Conservation (phyloP, 1,140 invertebrate species). For the Spodoptera frugiperda region DNA sequence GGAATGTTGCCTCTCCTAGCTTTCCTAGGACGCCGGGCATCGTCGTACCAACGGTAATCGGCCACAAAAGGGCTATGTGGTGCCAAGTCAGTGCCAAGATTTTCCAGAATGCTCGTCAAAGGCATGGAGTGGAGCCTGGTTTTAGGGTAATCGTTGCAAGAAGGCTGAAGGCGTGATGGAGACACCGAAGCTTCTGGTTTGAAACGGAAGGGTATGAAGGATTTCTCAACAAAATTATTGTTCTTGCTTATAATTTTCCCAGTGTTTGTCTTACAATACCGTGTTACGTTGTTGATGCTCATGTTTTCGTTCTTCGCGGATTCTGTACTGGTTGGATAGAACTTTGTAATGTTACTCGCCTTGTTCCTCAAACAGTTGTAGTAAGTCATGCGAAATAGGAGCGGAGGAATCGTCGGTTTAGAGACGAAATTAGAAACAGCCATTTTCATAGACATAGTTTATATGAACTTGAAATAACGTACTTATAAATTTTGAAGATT, state of each 20-base stretch:
- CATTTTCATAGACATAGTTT: too few species aligned
- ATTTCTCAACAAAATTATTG: background rate
- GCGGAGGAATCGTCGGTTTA: too few species aligned
- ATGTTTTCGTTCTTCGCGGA: background rate
- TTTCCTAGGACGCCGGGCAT: background rate
- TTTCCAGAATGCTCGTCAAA: background rate
- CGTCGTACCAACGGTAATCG: background rate
- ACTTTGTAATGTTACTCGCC: too few species aligned
- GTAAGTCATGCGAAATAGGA: too few species aligned
- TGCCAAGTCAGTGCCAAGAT: background rate
- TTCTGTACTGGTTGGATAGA: too few species aligned
- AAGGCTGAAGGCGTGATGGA: background rate
- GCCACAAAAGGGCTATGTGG: background rate
- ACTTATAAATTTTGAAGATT: too few species aligned
- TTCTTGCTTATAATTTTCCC: background rate
- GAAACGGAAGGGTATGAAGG: background rate
- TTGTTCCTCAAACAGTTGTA: too few species aligned
- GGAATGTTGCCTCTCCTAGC: too few species aligned
- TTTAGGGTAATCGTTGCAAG: background rate
- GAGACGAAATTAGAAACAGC: too few species aligned
- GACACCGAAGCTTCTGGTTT: conserved; percentile 10
- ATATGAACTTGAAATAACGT: too few species aligned
- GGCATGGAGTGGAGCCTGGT: conserved; percentile 5
- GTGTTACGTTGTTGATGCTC: background rate
- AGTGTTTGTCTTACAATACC: background rate